phyloP scores from a whole-genome alignment of 2,797 vertebrate species.

The Gobio occitaniae region DNA sequence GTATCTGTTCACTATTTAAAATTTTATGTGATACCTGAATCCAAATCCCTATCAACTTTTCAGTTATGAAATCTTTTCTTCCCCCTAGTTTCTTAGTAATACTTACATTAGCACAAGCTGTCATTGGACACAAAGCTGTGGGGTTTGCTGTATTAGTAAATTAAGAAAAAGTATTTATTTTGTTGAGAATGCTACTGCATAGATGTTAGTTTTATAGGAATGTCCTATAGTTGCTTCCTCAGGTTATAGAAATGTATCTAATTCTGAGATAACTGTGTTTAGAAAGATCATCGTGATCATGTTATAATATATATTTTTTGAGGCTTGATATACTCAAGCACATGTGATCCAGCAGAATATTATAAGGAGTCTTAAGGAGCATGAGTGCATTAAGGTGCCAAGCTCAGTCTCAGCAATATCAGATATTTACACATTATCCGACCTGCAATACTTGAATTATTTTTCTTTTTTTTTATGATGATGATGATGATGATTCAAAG shows the following conservation, averaged over 20 bases:
- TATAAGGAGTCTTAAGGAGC: slow-evolving; percentile 49
- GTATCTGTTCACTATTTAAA: not conserved
- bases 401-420: slow-evolving; percentile 32
- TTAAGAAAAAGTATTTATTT: slow-evolving; percentile 58
- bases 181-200: slow-evolving; percentile 35
- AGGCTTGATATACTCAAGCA: slow-evolving; percentile 35
- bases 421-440: slow-evolving; percentile 56
- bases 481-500: slow-evolving; percentile 60
- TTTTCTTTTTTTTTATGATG: slow-evolving; percentile 29
- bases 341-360: slow-evolving; percentile 43
- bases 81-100: slow-evolving; percentile 10
- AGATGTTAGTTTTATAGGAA: slow-evolving; percentile 36
- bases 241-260: slow-evolving; percentile 7
- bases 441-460: slow-evolving; percentile 81
- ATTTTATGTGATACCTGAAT: slow-evolving; percentile 20
- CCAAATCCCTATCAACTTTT: slow-evolving; percentile 22
- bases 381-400: slow-evolving; percentile 54
- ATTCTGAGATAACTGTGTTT: slow-evolving; percentile 29
- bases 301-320: slow-evolving; percentile 33
- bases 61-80: slow-evolving; percentile 34
- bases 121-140: slow-evolving; percentile 36
- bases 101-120: slow-evolving; percentile 35
- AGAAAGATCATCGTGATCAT: not conserved
- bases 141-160: slow-evolving; percentile 30
- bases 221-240: slow-evolving; percentile 30